A percentile compares a stretch with the other conserved stretches of the same genome.
These are phyloP conservation scores for Corbicula japonica DNA, from an alignment of 2,888 invertebrate species.

Conservation along the genomic window DNA sequence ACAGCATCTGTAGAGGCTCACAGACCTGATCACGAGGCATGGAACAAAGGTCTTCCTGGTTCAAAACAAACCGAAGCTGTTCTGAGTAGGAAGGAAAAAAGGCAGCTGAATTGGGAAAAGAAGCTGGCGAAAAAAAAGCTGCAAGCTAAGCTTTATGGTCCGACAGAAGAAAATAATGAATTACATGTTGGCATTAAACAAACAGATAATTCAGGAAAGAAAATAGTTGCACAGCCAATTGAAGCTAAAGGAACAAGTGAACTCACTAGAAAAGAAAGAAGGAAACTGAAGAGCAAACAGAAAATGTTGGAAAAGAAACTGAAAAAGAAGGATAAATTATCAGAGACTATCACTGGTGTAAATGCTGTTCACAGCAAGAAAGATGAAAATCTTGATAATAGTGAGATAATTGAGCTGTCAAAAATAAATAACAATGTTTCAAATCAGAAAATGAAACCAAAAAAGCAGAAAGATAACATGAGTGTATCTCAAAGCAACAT, in stretches of 20 bases:
- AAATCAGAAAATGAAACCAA: conserved; percentile 8
- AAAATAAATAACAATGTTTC: conserved; percentile 9
- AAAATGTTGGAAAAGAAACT: conserved; percentile 16
- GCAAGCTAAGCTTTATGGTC: neutral
- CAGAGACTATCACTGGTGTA: neutral
- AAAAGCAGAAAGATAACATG: conserved; percentile 4
- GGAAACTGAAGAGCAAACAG: conserved; percentile 34
- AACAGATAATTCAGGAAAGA: neutral
- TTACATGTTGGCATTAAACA: neutral
- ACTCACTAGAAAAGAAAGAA: conserved; percentile 43
- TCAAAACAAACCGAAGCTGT: neutral
- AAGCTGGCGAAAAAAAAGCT: neutral
- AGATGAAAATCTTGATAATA: neutral
- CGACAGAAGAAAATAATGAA: neutral
- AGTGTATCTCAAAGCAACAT: neutral
- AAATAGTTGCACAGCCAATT: neutral
- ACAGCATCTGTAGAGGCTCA: too few relatives aligned
- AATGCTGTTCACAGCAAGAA: neutral
- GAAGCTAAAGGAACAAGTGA: conserved; percentile 4
- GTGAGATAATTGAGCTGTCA: neutral
- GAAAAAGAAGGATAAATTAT: too few relatives aligned
- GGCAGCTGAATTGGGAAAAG: conserved; percentile 5
- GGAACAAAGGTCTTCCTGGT: neutral
- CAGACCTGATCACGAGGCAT: too few relatives aligned
- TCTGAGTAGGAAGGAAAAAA: conserved; percentile 27